Conservation (phyloP, 2,113 vertebrate species). For the Spilogale gracilis region DNA sequence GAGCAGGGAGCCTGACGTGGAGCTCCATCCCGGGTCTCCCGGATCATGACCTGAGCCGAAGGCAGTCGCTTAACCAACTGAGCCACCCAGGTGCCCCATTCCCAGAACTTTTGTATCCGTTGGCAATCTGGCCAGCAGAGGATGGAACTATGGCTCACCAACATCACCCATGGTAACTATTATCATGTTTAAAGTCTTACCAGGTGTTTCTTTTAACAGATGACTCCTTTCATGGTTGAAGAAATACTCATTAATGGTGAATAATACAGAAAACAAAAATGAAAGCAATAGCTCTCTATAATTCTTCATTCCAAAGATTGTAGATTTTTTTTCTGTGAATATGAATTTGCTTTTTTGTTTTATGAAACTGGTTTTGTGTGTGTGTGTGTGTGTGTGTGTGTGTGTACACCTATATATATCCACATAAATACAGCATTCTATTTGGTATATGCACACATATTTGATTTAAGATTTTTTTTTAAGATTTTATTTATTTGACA, state of each 20-base stretch:
- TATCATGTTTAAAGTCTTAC: background rate
- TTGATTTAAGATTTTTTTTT: background rate
- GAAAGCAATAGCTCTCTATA: background rate
- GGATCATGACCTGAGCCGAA: no score
- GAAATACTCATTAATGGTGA: background rate
- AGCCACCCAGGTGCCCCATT: background rate
- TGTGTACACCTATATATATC: background rate
- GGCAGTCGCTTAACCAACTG: no score
- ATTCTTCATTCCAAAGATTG: background rate
- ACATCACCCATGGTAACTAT: background rate
- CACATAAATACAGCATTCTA: background rate
- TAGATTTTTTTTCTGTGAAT: background rate
- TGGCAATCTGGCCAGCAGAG: background rate
- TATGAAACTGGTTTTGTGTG: background rate
- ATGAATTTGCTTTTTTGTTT: background rate
- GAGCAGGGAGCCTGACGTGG: no score
- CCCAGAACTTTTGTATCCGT: background rate
- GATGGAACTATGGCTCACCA: background rate
- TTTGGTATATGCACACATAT: background rate
- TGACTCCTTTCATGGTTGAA: background rate
- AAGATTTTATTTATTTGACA: no score
- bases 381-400: no score
- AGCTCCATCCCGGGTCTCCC: no score
- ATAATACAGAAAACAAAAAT: background rate
- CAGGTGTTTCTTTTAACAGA: background rate